Conservation (phyloP, 2,888 invertebrate genomes). For the Morpho helenor region DNA sequence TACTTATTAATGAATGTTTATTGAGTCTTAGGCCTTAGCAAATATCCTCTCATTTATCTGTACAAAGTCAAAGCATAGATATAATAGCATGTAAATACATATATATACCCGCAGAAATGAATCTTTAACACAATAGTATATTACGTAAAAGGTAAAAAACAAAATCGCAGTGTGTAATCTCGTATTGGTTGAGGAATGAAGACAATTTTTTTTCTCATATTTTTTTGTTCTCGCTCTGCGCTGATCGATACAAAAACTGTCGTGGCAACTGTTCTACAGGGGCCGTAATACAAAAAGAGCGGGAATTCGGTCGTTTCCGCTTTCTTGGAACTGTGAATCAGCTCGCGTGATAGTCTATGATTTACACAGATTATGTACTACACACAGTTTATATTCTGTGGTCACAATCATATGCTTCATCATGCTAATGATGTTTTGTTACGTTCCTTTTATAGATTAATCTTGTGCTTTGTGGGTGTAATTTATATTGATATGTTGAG, state of each 20-base stretch:
- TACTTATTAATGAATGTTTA: too few relatives aligned
- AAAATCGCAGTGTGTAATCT: too few relatives aligned
- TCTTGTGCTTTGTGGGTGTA: constrained; percentile 26
- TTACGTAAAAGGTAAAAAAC: too few relatives aligned
- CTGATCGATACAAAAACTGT: constrained; percentile 13
- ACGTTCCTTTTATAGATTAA: constrained; percentile 32
- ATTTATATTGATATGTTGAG: constrained; percentile 2
- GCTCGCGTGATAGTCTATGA: constrained; percentile 66
- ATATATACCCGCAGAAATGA: too few relatives aligned
- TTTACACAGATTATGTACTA: constrained; percentile 50
- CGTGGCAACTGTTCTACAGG: constrained; percentile 35
- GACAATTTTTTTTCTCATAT: background rate
- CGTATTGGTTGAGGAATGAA: too few relatives aligned
- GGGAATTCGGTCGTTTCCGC: constrained; percentile 71
- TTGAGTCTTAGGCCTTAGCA: too few relatives aligned
- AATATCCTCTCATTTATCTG: too few relatives aligned
- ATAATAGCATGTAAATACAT: too few relatives aligned
- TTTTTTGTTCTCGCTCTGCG: too few relatives aligned
- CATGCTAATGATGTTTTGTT: constrained; percentile 24
- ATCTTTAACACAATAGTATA: too few relatives aligned
- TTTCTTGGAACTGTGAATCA: constrained; percentile 74
- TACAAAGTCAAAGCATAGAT: too few relatives aligned
- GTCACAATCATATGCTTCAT: constrained; percentile 24
- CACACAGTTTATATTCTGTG: constrained; percentile 26
- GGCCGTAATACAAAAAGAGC: constrained; percentile 57